phyloP scores from a whole-genome alignment of 2,113 vertebrate genomes.

The Bombycilla garrulus region DNA sequence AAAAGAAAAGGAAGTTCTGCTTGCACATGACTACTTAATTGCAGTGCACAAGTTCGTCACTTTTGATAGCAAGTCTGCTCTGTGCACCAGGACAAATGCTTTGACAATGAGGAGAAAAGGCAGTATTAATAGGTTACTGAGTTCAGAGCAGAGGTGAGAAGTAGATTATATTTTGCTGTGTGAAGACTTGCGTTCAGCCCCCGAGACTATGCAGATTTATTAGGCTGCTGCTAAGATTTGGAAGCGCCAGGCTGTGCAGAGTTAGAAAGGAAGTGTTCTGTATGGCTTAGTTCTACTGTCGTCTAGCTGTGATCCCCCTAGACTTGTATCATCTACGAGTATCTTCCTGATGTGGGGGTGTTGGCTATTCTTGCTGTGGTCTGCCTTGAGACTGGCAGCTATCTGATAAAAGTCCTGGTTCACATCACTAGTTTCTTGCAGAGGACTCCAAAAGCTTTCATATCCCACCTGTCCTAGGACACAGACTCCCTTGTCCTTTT shows the following conservation, averaged over 20 bases:
- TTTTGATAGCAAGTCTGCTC: neutral
- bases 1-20: neutral
- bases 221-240: neutral
- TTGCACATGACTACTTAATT: neutral
- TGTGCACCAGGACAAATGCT: neutral
- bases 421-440: neutral
- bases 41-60: neutral
- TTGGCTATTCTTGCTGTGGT: neutral
- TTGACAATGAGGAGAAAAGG: neutral
- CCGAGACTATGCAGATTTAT: neutral
- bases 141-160: neutral
- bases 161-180: neutral
- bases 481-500: neutral
- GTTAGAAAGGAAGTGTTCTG: neutral
- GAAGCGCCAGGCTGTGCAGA: neutral
- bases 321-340: neutral
- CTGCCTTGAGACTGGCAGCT: neutral
- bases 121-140: neutral
- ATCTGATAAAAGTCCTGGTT: neutral
- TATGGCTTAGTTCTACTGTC: rapidly evolving
- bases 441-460: neutral
- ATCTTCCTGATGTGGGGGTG: neutral
- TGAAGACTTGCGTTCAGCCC: neutral
- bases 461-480: neutral
- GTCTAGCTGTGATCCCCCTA: neutral